Evolutionary conservation across 2,113 vertebrate species (phyloP).

Genomic region (Callorhinus ursinus): DNA sequence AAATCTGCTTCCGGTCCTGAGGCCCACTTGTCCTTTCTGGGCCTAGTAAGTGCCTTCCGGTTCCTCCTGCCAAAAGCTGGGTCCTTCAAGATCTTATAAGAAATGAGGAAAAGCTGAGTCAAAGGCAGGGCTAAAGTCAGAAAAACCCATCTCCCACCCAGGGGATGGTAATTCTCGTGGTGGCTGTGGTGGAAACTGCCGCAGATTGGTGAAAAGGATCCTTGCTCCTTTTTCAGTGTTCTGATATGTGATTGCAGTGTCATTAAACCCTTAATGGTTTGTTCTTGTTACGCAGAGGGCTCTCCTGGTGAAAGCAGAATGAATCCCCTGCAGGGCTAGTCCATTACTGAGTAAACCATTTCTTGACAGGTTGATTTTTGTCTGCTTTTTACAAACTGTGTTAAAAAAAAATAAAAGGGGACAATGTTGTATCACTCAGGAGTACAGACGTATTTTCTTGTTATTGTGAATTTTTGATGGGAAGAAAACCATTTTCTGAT

Average conservation of each 20-base stretch:
- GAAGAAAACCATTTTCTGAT: slow-evolving; percentile 46
- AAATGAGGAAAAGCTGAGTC: slow-evolving; percentile 7
- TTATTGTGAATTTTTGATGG: not conserved
- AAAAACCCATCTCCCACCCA: slow-evolving; percentile 1
- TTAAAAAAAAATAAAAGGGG: slow-evolving; percentile 17
- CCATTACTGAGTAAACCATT: slow-evolving; percentile 67
- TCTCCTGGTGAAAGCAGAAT: slow-evolving; percentile 42
- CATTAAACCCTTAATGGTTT: slow-evolving; percentile 69
- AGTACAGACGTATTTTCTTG: slow-evolving; percentile 20
- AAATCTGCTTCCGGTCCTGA: not conserved
- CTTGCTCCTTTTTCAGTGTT: not conserved
- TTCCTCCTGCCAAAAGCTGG: slow-evolving; percentile 18
- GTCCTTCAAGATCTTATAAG: slow-evolving; percentile 32
- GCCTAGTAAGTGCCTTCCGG: not conserved
- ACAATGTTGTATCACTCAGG: not conserved
- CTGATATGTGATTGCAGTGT: slow-evolving; percentile 32
- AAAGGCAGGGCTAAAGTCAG: slow-evolving; percentile 9
- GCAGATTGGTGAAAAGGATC: slow-evolving; percentile 51
- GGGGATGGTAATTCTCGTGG: not conserved
- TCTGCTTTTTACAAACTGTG: slow-evolving; percentile 48
- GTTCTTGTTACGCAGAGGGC: slow-evolving; percentile 50
- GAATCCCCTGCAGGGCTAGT: slow-evolving; percentile 49
- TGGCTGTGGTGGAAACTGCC: not conserved
- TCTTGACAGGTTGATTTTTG: slow-evolving; percentile 67
- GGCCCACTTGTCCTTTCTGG: not conserved